These are phyloP conservation scores for Pituophis catenifer DNA, from an alignment of 2,113 vertebrate species.

Conservation along the genomic window DNA sequence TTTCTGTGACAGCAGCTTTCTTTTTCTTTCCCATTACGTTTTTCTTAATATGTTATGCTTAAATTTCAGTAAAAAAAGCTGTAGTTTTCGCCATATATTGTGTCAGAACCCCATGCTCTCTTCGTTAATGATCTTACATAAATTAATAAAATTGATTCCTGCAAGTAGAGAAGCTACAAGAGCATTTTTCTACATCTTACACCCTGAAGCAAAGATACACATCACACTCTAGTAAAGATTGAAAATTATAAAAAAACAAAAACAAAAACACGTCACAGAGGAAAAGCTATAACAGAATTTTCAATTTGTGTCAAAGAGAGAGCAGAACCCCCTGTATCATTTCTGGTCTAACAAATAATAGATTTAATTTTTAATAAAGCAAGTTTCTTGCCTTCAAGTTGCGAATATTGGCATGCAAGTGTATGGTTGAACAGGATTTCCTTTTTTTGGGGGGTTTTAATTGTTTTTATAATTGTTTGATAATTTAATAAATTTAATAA, in stretches of 20 bases:
- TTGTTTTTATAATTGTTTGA: too few relatives aligned
- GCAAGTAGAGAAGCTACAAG: not conserved
- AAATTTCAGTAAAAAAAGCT: not conserved
- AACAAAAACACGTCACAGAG: not conserved
- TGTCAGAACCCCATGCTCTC: not conserved
- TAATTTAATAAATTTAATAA: too few relatives aligned
- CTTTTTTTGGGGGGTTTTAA: too few relatives aligned
- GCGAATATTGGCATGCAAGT: not conserved
- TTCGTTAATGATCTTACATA: not conserved
- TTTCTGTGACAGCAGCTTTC: not conserved
- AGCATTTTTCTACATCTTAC: not conserved
- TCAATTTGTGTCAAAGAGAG: not conserved
- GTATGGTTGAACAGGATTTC: not conserved
- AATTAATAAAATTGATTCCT: not conserved
- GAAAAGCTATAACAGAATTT: not conserved
- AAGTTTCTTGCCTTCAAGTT: not conserved
- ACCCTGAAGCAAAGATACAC: not conserved
- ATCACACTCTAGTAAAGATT: too few relatives aligned
- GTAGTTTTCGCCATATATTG: not conserved
- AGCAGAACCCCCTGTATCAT: not conserved
- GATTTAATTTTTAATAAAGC: not conserved
- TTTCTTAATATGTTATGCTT: not conserved
- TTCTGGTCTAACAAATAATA: not conserved
- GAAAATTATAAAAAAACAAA: not conserved
- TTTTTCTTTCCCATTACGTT: not conserved